Percentiles rank a stretch among this genome's conserved stretches.
Conservation (phyloP, 1,140 invertebrate genomes). For the Bombus waltoni region DNA sequence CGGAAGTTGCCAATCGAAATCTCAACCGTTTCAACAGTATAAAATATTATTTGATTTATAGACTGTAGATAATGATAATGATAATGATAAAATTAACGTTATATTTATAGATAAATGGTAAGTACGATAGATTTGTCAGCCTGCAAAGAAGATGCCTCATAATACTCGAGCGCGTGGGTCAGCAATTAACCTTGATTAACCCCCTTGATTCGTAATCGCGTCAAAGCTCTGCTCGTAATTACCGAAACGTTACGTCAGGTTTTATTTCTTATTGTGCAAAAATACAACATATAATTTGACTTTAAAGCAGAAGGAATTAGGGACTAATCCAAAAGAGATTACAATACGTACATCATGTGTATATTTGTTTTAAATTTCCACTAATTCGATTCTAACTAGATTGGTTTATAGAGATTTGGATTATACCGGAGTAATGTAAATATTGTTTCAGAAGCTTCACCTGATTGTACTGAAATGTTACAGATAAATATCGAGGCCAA, state of each 20-base stretch:
- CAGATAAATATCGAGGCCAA: conserved; percentile 49
- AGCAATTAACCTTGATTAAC: conserved; percentile 65
- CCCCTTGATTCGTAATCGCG: conserved; percentile 39
- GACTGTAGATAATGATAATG: not conserved
- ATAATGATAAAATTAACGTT: not conserved
- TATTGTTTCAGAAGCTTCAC: conserved; percentile 21
- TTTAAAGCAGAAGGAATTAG: not conserved
- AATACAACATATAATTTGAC: not conserved
- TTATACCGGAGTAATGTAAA: conserved; percentile 1
- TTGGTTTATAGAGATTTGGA: not conserved
- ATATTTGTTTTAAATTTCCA: not conserved
- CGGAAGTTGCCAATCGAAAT: not conserved
- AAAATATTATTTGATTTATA: not conserved
- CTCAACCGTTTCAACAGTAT: not conserved
- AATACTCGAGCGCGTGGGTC: conserved; percentile 45
- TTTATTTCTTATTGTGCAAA: not conserved
- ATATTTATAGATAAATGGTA: not conserved
- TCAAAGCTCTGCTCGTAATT: conserved; percentile 41
- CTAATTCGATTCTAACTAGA: conserved; percentile 5
- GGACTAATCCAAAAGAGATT: not conserved
- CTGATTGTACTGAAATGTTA: conserved; percentile 1
- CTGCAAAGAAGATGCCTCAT: not conserved
- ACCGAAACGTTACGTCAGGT: conserved; percentile 30
- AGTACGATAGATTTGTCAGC: not conserved
- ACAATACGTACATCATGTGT: not conserved